Base-by-base conservation (phyloP, 2,888 invertebrate genomes). In the Subacronicta megacephala region DNA sequence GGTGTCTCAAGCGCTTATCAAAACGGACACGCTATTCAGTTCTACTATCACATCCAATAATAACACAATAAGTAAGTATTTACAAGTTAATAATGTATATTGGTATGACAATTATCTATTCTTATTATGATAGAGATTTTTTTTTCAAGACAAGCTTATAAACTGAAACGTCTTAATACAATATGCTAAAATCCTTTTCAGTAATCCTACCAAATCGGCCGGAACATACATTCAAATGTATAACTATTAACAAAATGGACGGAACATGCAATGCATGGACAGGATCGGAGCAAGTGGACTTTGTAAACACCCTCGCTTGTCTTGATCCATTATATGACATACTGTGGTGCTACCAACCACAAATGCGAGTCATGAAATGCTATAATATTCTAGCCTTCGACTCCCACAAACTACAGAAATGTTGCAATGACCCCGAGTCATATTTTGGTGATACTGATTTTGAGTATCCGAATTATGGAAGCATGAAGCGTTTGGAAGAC, bases 311-410 rank as follows among this genome's bases (percentile, higher is more conserved):
- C 69, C 96, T 97, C 43, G 96, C 97, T 0, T 97, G 97, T 78
- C 94, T 99, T 77, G 99, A 99, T 92, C 98, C 99, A 0, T 95
- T 97, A 49, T 99, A 98, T 89, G 98, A 99, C 89, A 97, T 99
- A 0, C 93, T 99, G 1, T 99, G 99, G 99, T 97, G 98, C 75
- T 99, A 96, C 76, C 96, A 97, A 84, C 96, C 96, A 0, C 92
- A 95, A 23, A 96, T 88, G 85, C 89, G 92, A 43, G 85, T 95
- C 31, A 94, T 98, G 75, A 95, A 95, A 55, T 97, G 98, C 80
- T 98, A 97, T 89, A 98, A 98, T 87, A 96, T 98, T 5, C 95
- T 98, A 44, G 96, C 97, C 0, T 96, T 97, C 47, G 98, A 98
- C 82, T 95, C 95, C 0, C 90, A 92, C 57, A 90, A 90, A 63